phyloP scores from a whole-genome alignment of 2,797 vertebrate genomes.

The Pangasius djambal region DNA sequence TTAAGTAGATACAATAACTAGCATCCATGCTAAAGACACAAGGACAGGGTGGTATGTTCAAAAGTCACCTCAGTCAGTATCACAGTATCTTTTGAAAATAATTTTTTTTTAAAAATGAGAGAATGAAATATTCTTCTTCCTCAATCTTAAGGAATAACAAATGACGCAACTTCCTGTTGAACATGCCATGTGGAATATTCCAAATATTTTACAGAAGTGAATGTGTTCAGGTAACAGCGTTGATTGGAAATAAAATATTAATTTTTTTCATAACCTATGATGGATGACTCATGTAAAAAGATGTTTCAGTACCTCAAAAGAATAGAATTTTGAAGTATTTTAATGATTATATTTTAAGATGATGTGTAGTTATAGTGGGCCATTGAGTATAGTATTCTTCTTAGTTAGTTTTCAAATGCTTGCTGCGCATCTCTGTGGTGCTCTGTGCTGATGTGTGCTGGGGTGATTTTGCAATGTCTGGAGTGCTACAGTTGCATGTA shows the following conservation, averaged over 20 bases:
- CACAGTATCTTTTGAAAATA: neutral
- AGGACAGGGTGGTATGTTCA: neutral
- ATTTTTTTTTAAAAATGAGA: neutral
- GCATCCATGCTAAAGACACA: neutral
- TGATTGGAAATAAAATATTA: neutral
- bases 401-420: neutral
- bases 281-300: neutral
- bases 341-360: neutral
- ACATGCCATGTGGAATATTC: neutral
- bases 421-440: neutral
- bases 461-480: constrained; percentile 18
- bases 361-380: neutral
- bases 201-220: neutral
- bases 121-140: neutral
- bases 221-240: neutral
- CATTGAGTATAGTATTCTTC: neutral
- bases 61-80: neutral
- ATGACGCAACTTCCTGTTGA: neutral
- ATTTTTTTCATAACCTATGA: neutral
- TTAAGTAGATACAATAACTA: neutral
- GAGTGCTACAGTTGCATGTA: constrained; percentile 18
- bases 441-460: neutral
- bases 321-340: neutral
- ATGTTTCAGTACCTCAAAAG: neutral
- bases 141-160: neutral